Conservation (phyloP, 2,113 vertebrate genomes). For the Dipodomys stephensi region DNA sequence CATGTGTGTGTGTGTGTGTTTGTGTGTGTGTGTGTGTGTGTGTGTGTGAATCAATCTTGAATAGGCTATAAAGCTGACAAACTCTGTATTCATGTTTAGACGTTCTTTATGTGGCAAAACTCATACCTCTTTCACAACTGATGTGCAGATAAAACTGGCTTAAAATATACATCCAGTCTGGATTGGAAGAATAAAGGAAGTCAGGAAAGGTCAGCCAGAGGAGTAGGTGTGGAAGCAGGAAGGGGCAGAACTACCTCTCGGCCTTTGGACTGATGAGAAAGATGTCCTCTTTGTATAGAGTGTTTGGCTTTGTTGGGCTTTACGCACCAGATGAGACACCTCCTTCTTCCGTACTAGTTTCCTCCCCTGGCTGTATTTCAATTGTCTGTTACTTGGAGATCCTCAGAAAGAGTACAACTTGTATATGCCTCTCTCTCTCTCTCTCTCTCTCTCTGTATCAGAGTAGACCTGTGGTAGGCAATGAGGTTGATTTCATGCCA, state of each 20-base stretch:
- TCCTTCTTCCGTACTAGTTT: background rate
- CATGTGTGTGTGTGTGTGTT: background rate
- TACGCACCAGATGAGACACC: background rate
- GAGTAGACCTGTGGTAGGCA: background rate
- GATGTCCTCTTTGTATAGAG: background rate
- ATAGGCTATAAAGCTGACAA: background rate
- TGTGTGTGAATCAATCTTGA: background rate
- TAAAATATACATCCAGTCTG: background rate
- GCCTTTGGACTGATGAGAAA: background rate
- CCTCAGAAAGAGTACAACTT: background rate
- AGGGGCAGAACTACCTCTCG: background rate
- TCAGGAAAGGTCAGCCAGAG: background rate
- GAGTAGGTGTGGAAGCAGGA: constrained; percentile 8
- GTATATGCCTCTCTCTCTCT: no score
- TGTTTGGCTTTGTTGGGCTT: constrained; percentile 16
- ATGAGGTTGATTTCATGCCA: background rate
- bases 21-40: background rate
- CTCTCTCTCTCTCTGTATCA: background rate
- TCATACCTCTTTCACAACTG: background rate
- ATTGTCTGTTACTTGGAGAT: background rate
- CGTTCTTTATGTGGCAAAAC: background rate
- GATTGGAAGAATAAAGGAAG: constrained; percentile 33
- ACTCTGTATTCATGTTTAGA: background rate
- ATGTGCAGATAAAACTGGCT: constrained; percentile 37
- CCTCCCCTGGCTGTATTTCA: background rate